Evolutionary conservation across 2,113 vertebrate species (phyloP), one percentile per base, ranked within the genome.

Genomic region (Panthera tigris): DNA sequence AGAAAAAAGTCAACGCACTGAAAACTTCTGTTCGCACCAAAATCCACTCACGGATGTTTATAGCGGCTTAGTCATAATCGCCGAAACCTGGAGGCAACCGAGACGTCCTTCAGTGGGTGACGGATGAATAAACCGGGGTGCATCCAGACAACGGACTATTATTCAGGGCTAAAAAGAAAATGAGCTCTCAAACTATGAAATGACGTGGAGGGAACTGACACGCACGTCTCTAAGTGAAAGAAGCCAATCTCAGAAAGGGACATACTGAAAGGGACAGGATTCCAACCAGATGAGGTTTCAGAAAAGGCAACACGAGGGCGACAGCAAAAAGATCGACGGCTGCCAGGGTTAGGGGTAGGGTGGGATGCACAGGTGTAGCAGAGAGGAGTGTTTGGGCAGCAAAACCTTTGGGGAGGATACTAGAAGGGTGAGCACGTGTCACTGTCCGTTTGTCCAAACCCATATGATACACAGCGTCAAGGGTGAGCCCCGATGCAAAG

Each of bases 361-460:
- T 4, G 21, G 68, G 27, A 27, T 2, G 4, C 82, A 0, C 0
- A 36, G 48, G 15, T 1, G 14, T 41, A 18, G 23, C 85, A 25
- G 31, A 4, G 33, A 9, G 4, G 68, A 21, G 39, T 3, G 13
- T 27, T 2, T 8, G 13, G 71, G 82, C 36, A n/a, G 36, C 0
- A 11, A 69, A 23, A 23, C 15, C 7, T 14, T 3, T 14, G 29
- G 41, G 36, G 36, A 2, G 12, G 48, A 57, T 0, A 5, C 27
- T 15, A 1, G 15, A 11, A 16, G 3, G 21, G 5, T 12, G 29
- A 50, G n/a, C 15, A 21, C 29, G 2, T 0, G 29, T 33, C 14
- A 9, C 4, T 8, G 4, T 13, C 2, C 25, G 0, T 66, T 13
- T 8, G 36, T 45, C 31, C 23, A 33, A 50, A 21, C 29, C 31